phyloP scores from a whole-genome alignment of 2,888 invertebrate genomes.

The Alloplasta piceator region DNA sequence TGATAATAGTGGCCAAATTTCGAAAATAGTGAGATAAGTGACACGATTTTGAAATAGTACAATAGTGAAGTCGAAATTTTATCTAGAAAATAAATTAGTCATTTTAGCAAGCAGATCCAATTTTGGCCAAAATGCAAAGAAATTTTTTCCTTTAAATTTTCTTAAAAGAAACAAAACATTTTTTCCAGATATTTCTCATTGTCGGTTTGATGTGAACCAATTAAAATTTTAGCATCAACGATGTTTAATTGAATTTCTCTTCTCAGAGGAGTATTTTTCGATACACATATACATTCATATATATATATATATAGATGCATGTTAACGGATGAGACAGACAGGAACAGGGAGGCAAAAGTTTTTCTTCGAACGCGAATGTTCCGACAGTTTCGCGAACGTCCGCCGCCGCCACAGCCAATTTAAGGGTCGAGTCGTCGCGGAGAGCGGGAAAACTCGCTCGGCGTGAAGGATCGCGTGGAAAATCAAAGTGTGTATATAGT shows the following conservation, averaged over 20 bases:
- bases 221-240: too few species aligned
- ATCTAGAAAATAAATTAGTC: too few species aligned
- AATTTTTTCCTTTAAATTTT: too few species aligned
- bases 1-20: too few species aligned
- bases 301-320: not conserved
- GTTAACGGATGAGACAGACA: not conserved
- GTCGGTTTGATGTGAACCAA: not conserved
- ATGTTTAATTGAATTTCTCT: not conserved
- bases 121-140: too few species aligned
- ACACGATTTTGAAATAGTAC: too few species aligned
- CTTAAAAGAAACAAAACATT: too few species aligned
- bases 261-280: not conserved
- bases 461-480: constrained; percentile 47
- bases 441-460: constrained; percentile 13
- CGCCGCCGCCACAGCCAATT: constrained; percentile 39
- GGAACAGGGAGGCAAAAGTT: constrained; percentile 33
- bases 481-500: constrained; percentile 21
- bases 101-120: too few species aligned
- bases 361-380: constrained; percentile 20
- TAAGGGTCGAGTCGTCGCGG: constrained; percentile 40
- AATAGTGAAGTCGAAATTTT: too few species aligned
- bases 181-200: not conserved
- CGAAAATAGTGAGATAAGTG: too few species aligned
- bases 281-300: not conserved
- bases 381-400: constrained; percentile 31